Evolutionary conservation across 2,888 invertebrate species (phyloP).

Genomic region (Pseudoips prasinana): DNA sequence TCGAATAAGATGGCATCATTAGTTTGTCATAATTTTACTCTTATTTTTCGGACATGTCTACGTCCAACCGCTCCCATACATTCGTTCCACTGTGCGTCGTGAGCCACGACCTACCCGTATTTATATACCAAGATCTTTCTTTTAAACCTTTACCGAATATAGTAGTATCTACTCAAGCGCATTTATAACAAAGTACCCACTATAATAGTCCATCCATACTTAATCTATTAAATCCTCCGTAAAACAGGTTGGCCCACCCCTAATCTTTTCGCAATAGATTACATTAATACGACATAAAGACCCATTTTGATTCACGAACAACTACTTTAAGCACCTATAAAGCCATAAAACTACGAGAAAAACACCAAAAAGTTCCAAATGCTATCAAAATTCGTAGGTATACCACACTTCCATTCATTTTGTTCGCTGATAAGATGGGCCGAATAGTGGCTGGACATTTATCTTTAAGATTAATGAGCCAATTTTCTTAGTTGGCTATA

Average conservation of each 20-base stretch:
- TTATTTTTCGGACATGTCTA: too few species aligned
- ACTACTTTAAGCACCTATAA: constrained; percentile 38
- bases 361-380: constrained; percentile 45
- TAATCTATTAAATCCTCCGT: too few species aligned
- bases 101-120: constrained; percentile 38
- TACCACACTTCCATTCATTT: constrained; percentile 69
- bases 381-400: constrained; percentile 58
- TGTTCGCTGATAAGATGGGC: constrained; percentile 74
- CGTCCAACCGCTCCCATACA: too few species aligned
- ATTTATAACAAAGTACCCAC: too few species aligned
- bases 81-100: constrained; percentile 36
- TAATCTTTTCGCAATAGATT: constrained; percentile 28
- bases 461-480: constrained; percentile 82
- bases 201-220: too few species aligned
- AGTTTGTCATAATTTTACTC: too few species aligned
- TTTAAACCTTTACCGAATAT: constrained; percentile 9
- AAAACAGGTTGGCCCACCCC: background rate
- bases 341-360: constrained; percentile 39
- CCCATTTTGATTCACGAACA: constrained; percentile 38
- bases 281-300: constrained; percentile 31
- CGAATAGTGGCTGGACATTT: constrained; percentile 79
- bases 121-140: constrained; percentile 20
- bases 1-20: too few species aligned
- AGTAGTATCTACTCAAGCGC: too few species aligned
- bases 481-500: constrained; percentile 82